These are phyloP conservation scores for Laupala kohalensis DNA, from an alignment of 1,140 invertebrate species.

Conservation along the genomic window DNA sequence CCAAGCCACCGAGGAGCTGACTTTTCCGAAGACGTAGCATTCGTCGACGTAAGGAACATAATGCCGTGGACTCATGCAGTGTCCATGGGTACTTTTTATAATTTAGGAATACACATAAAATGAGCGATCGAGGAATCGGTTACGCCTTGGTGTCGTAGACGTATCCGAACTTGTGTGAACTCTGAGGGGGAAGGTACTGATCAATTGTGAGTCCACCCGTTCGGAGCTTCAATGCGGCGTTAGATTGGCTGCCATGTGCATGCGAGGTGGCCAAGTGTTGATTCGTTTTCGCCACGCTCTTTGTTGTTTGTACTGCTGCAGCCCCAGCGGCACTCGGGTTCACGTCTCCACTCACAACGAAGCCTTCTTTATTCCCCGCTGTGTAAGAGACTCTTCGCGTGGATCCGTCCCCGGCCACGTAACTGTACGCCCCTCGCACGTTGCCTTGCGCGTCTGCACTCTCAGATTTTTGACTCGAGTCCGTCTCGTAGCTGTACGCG, in stretches of 20 bases:
- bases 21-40: too few species aligned
- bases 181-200: conserved; percentile 3
- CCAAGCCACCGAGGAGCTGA: too few species aligned
- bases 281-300: too few species aligned
- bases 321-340: background rate
- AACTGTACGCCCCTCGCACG: conserved; percentile 20
- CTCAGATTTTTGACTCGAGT: conserved; percentile 17
- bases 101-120: too few species aligned
- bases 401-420: conserved; percentile 18
- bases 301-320: background rate
- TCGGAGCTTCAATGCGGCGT: background rate
- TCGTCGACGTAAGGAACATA: too few species aligned
- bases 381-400: conserved; percentile 18
- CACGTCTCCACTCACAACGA: conserved; percentile 15
- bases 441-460: conserved; percentile 20
- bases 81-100: too few species aligned
- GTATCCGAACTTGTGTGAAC: conserved; percentile 1
- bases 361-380: conserved; percentile 19
- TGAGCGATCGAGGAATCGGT: background rate
- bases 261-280: background rate
- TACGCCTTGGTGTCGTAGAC: conserved; percentile 3
- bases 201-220: background rate
- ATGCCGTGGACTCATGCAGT: too few species aligned
- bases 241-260: background rate
- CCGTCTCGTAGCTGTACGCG: conserved; percentile 20